Base-by-base conservation (phyloP, 1,140 invertebrate genomes). In the Heterodera carotae region DNA sequence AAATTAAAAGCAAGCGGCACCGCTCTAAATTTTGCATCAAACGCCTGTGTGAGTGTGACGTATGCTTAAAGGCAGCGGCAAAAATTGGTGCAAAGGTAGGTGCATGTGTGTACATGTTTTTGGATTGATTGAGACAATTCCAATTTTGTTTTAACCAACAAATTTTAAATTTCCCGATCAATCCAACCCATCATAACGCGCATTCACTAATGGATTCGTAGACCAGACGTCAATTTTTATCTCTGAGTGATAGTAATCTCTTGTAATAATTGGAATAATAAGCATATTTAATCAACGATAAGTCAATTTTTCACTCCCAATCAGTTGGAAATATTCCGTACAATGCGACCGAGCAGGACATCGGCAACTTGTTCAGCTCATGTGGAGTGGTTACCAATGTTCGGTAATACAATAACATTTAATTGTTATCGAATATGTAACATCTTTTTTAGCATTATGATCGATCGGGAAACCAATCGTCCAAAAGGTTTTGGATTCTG, bases 401-500 rank as follows among this genome's bases (percentile, higher is more conserved):
- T 73, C 80, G 75, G 67, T 71, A 25, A n/a, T n/a, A n/a, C n/a
- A n/a, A 27, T n/a, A 7, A 33, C 12, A 25, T 33, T 31, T 22
- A n/a, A 3, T 25, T 29, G 22, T 7, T 31, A n/a, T 29, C 8
- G n/a, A 7, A 31, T 22, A 25, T n/a, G n/a, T n/a, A n/a, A n/a
- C n/a, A n/a, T n/a, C n/a, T n/a, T 80, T 86, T 82, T n/a, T 82
- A 94, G 94, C 88, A 90, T 99, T 53, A 96, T 99, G 3, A 98
- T 97, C 90, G 97, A 99, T 88, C 91, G 97, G 73, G 97, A 99
- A 89, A 98, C 95, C 62, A 96, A 97, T 0, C 98, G 99, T 89
- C 96, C 97, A 0, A 99, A 99, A 90, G 97, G 97, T 15, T 99
- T 99, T 93, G 97, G 97, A 0, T 99, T 99, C 88, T 99, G 96